Percentiles rank a stretch among this genome's conserved stretches.
These are phyloP conservation scores for Graptemys geographica DNA, from an alignment of 2,797 vertebrate genomes.

Conservation along the genomic window DNA sequence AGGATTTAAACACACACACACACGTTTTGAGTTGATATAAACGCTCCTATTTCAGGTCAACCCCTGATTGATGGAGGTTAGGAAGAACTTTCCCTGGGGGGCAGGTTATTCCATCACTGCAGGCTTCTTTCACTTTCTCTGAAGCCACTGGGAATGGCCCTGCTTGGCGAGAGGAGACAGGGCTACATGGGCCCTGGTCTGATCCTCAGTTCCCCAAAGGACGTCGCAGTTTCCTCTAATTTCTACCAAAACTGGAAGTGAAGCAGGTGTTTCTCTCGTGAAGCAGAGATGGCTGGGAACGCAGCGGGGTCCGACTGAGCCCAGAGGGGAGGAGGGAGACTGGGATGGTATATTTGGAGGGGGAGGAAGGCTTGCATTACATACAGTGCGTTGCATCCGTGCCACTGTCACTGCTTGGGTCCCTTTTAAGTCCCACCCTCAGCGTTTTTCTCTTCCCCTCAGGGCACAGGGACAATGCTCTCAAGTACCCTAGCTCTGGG, in stretches of 20 bases:
- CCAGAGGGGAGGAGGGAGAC: not conserved
- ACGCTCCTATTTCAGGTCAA: not conserved
- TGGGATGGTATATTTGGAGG: not conserved
- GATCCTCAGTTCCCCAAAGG: not conserved
- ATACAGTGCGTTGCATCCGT: not conserved
- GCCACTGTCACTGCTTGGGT: rapidly evolving
- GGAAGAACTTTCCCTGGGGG: not conserved
- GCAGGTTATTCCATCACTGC: not conserved
- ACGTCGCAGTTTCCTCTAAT: not conserved
- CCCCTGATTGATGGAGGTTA: not conserved
- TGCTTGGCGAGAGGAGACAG: not conserved
- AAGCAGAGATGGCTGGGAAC: not conserved
- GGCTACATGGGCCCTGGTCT: not conserved
- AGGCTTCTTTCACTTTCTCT: not conserved
- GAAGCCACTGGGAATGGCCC: not conserved
- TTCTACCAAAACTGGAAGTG: not conserved
- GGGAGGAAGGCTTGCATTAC: not conserved
- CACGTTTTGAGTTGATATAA: not conserved
- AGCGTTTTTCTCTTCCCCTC: not conserved
- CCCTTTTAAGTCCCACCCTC: not conserved
- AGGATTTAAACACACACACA: not conserved
- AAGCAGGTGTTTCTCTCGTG: not conserved
- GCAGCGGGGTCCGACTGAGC: not conserved
- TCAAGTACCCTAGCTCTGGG: not conserved
- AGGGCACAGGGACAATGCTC: not conserved